phyloP scores from a whole-genome alignment of 1,140 invertebrate genomes.

The Dreissena polymorpha region DNA sequence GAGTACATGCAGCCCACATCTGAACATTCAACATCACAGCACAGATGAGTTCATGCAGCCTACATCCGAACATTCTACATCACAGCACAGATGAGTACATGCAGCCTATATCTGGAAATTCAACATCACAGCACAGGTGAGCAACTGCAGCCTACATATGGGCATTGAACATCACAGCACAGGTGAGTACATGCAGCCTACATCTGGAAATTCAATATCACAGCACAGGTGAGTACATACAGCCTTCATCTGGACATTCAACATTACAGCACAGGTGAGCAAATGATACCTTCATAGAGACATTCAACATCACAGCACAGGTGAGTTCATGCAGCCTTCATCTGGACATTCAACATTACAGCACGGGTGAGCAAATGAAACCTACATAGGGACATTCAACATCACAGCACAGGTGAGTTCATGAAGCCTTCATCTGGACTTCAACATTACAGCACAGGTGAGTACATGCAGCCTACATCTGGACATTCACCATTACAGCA shows the following conservation, averaged over 20 bases:
- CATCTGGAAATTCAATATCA: constrained; percentile 67
- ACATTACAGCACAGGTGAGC: constrained; percentile 57
- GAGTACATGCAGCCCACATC: constrained; percentile 60
- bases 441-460: constrained; percentile 59
- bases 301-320: constrained; percentile 61
- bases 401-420: constrained; percentile 59
- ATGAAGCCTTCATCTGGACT: constrained; percentile 70
- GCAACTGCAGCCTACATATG: too few relatives aligned
- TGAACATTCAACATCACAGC: constrained; percentile 68
- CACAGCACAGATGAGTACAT: constrained; percentile 58
- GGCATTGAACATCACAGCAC: constrained; percentile 63
- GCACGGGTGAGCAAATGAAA: too few relatives aligned
- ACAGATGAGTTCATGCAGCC: constrained; percentile 59
- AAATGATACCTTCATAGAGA: too few relatives aligned
- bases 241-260: constrained; percentile 68
- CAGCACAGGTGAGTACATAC: too few relatives aligned
- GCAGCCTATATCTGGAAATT: constrained; percentile 68
- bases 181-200: constrained; percentile 64
- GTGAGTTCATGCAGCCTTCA: constrained; percentile 63
- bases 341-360: constrained; percentile 67
- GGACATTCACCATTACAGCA: constrained; percentile 66
- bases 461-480: constrained; percentile 64
- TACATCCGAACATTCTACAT: constrained; percentile 68
- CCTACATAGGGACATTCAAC: constrained; percentile 67
- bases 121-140: constrained; percentile 56